Conservation (phyloP, 2,113 vertebrate genomes). For the Centropristis striata region DNA sequence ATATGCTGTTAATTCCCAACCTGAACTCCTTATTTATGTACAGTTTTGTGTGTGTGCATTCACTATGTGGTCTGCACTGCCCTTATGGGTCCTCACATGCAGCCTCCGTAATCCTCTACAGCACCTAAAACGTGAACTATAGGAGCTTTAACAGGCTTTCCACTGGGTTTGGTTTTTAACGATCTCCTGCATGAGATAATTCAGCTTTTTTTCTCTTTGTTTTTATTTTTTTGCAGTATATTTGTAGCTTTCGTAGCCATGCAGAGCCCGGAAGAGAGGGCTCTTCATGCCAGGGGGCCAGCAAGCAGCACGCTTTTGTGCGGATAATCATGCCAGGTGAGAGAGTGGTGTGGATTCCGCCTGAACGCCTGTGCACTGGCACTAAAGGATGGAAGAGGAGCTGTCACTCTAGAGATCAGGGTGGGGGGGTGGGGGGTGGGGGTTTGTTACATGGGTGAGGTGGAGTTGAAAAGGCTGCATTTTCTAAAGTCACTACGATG, state of each 20-base stretch:
- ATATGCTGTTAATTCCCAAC: slow-evolving; percentile 84
- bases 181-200: slow-evolving; percentile 81
- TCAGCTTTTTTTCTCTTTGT: slow-evolving; percentile 57
- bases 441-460: slow-evolving; percentile 62
- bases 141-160: slow-evolving; percentile 44
- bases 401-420: slow-evolving; percentile 72
- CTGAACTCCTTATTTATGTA: slow-evolving; percentile 75
- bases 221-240: slow-evolving; percentile 68
- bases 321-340: slow-evolving; percentile 82
- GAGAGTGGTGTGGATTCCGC: slow-evolving; percentile 74
- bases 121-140: slow-evolving; percentile 39
- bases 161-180: slow-evolving; percentile 65
- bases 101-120: slow-evolving; percentile 50
- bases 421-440: slow-evolving; percentile 43
- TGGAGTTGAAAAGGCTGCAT: slow-evolving; percentile 80
- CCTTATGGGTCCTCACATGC: slow-evolving; percentile 67
- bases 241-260: slow-evolving; percentile 89
- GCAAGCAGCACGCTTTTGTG: slow-evolving; percentile 82
- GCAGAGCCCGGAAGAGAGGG: slow-evolving; percentile 90
- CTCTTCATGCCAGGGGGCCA: slow-evolving; percentile 91
- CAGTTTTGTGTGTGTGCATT: slow-evolving; percentile 65
- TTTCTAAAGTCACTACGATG: slow-evolving; percentile 82
- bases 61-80: slow-evolving; percentile 66
- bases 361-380: slow-evolving; percentile 81
- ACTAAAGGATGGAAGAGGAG: slow-evolving; percentile 74